Evolutionary conservation across 2,888 invertebrate genomes (phyloP), one percentile per base, ranked within the genome.

Genomic region (Micoletzkya japonica): DNA sequence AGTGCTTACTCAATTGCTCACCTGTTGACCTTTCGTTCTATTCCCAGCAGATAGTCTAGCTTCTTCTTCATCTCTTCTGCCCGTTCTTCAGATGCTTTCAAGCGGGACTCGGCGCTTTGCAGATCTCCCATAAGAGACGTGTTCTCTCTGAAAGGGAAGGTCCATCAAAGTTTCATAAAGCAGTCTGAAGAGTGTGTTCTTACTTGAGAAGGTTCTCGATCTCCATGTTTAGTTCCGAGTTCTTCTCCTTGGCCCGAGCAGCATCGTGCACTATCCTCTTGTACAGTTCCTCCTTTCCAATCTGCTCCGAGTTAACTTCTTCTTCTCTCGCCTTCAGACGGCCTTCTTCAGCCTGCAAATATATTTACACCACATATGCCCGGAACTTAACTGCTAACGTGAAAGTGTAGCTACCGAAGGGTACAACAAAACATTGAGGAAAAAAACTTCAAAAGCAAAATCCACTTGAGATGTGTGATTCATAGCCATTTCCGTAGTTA

Each of bases 11-110:
- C 14, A 54, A 54, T 24, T 54, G 26, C 70, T 17, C 17, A 75
- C 75, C 70, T 71, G n/a, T 75, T 72, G 26, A 77, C 76, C 57
- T 72, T 73, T 20, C 67, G 66, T 64, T 76, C 78, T n/a, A 78
- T 74, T 7, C 72, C 73, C 30, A 58, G 61, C 60, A 78, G 52
- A 17, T 74, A 34, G 2, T 75, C 72, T 10, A 75, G 70, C 54
- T 73, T 75, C 54, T 73, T 73, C 56, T 76, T 71, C 30, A 72
- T 72, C 17, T 73, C 49, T n/a, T 67, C 73, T 17, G 72, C 68
- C 7, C 68, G 69, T 30, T 76, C 75, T 30, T 74, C 73, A 61
- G 76, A 76, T n/a, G 73, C 63, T 24, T 73, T 73, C 34, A 80
- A 66, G 44, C 75, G 70, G 34, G 73, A 74, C 59, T 74, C 74